Evolutionary conservation across 1,140 invertebrate species (phyloP), one percentile per base, ranked within the genome.

Genomic region (Acromyrmex charruanus): DNA sequence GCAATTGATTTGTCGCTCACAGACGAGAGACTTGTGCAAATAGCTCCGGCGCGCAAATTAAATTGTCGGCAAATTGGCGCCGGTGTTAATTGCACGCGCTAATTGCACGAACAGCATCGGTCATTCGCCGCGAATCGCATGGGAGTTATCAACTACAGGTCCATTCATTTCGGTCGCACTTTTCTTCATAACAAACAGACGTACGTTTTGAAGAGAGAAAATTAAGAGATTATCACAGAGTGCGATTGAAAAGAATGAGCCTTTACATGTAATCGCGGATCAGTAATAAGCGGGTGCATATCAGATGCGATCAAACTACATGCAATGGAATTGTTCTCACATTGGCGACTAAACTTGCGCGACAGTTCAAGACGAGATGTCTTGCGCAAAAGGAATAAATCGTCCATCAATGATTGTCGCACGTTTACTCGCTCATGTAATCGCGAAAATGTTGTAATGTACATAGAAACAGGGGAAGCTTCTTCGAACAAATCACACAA

Each of bases 61-160:
- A 81, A 80, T 80, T 21, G 31, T 53, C 77, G 44, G n/a, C 51
- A 69, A 79, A 86, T 82, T 69, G 72, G 58, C 81, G 58, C 65
- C 65, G 39, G 39, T 74, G 55, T 59, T 88, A 88, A 75, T 88
- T 79, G 51, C 81, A 66, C 77, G 39, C 49, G 86, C 25, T 69
- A 77, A 88, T 88, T 68, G 75, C 25, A 51, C n/a, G n/a, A 69
- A 55, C 7, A 31, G 44, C 31, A 31, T 77, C 74, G 53, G 55
- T 44, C 55, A 61, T 44, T 77, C n/a, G 35, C 21, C 55, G 74
- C 55, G 55, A 77, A 14, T 77, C 77, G 39, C 61, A 49, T 28
- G 1, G 18, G 31, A 25, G 39, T 25, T 69, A 55, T 16, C 14
- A 35, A 51, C 10, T 80, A 68, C 14, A 80, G 28, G 4, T 18